Percentiles rank a stretch among this genome's conserved stretches.
phyloP scores from a whole-genome alignment of 1,140 invertebrate species.

The Apis dorsata region DNA sequence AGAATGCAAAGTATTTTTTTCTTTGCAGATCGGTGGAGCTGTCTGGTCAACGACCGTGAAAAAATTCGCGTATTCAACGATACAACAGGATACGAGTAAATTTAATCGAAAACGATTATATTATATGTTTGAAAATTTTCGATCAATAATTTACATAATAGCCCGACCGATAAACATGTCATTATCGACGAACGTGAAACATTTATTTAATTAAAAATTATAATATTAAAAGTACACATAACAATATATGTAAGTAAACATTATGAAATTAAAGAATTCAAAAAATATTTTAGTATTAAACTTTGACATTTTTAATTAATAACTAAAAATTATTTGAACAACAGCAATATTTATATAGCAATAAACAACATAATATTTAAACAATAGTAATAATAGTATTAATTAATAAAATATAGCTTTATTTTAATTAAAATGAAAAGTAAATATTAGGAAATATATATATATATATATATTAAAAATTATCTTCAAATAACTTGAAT shows the following conservation, averaged over 20 bases:
- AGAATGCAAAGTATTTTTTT: conserved; percentile 45
- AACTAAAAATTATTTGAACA: neutral
- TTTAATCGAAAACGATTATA: conserved; percentile 6
- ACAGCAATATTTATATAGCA: neutral
- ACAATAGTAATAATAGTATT: neutral
- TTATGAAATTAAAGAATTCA: neutral
- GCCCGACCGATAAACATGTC: neutral
- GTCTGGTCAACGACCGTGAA: conserved; percentile 47
- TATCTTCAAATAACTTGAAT: neutral
- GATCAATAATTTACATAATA: neutral
- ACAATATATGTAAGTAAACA: neutral
- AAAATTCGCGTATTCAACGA: conserved; percentile 39
- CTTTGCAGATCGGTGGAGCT: conserved; percentile 15
- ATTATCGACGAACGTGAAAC: neutral
- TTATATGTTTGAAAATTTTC: neutral
- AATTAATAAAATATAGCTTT: neutral
- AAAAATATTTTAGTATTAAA: neutral
- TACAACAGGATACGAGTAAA: conserved; percentile 15
- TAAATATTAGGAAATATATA: neutral
- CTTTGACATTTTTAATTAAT: neutral
- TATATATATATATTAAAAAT: too few relatives aligned
- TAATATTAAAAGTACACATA: neutral
- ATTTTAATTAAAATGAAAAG: neutral
- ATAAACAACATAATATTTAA: neutral
- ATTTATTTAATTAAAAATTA: neutral